phyloP scores from a whole-genome alignment of 1,140 invertebrate species.

The Caenorhabditis remanei region DNA sequence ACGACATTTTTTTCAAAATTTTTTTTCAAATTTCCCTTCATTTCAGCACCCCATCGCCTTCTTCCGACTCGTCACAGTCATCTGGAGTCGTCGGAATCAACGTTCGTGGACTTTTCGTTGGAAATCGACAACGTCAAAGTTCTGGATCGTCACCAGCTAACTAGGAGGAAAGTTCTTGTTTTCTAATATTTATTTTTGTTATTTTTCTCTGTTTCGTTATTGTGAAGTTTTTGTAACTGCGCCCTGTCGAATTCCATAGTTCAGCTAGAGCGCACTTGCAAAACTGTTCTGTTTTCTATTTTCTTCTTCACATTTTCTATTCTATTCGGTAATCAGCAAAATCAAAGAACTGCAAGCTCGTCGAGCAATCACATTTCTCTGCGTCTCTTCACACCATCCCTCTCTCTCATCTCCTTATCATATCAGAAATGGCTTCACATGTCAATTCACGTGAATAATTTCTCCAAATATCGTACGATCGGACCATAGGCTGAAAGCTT shows the following conservation, averaged over 20 bases:
- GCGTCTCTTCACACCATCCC: background rate
- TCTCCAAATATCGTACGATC: conserved; percentile 50
- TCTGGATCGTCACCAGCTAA: no score
- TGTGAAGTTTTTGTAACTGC: no score
- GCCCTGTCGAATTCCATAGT: no score
- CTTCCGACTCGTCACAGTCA: background rate
- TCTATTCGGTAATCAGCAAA: background rate
- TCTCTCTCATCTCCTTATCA: no score
- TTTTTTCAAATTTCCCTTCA: background rate
- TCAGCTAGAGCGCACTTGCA: no score
- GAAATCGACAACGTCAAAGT: background rate
- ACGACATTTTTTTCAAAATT: background rate
- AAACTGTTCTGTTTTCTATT: background rate
- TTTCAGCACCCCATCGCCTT: background rate
- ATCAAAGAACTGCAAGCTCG: conserved; percentile 27
- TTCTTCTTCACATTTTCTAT: background rate
- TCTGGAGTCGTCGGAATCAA: conserved; percentile 27
- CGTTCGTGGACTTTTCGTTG: conserved; percentile 17
- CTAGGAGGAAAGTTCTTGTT: background rate
- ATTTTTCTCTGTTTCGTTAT: background rate
- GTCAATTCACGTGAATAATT: conserved; percentile 35
- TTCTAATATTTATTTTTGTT: background rate
- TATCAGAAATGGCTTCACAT: conserved; percentile 18
- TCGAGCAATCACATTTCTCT: conserved; percentile 25
- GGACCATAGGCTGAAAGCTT: conserved; percentile 46